Conservation (phyloP, 2,888 invertebrate species). For the Dolichomitus sp. region DNA sequence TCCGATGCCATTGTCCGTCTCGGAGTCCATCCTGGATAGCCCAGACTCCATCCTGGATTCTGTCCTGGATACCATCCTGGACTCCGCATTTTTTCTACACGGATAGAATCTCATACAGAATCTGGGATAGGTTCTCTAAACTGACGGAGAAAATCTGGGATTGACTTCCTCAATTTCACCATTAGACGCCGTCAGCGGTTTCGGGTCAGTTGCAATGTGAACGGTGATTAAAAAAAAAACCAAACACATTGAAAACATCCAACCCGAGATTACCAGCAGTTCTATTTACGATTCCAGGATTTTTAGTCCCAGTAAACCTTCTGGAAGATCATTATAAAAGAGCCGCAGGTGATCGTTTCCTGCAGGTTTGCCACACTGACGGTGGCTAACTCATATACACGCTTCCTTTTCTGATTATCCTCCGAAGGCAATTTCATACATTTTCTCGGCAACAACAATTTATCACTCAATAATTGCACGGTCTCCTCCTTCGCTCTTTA, state of each 20-base stretch:
- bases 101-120: no score
- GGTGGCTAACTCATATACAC: constrained; percentile 34
- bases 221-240: constrained; percentile 8
- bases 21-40: no score
- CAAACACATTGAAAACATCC: neutral
- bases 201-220: constrained; percentile 44
- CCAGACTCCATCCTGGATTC: no score
- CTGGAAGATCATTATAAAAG: constrained; percentile 58
- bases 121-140: no score
- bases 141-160: no score
- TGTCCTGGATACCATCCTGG: no score
- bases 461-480: constrained; percentile 67
- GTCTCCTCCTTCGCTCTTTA: constrained; percentile 30
- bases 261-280: neutral
- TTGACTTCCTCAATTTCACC: constrained; percentile 77
- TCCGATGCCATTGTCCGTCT: no score
- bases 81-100: no score
- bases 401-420: constrained; percentile 64
- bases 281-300: constrained; percentile 61
- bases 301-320: constrained; percentile 46
- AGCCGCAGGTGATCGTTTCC: constrained; percentile 65
- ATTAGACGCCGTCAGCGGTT: constrained; percentile 54
- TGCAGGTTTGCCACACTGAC: constrained; percentile 60
- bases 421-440: constrained; percentile 64
- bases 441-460: constrained; percentile 68